Conservation (phyloP, 2,888 invertebrate genomes). For the Atethmia centrago region DNA sequence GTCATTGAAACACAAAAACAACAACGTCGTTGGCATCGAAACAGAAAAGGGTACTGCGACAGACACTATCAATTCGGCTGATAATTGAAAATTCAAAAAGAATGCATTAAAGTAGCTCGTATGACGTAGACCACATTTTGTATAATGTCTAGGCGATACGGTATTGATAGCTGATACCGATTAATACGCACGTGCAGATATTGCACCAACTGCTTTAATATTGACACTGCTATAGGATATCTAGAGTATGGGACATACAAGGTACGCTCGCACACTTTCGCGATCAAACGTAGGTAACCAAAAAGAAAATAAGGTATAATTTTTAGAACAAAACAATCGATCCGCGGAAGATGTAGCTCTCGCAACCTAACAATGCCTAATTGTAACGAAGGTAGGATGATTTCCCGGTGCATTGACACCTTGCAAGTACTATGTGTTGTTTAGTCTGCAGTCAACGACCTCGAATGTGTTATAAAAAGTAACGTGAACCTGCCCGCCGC, state of each 20-base stretch:
- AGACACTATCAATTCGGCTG: constrained; percentile 17
- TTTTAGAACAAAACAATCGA: constrained; percentile 38
- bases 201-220: constrained; percentile 34
- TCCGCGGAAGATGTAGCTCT: constrained; percentile 39
- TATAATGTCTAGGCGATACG: constrained; percentile 7
- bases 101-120: constrained; percentile 17
- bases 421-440: constrained; percentile 73
- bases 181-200: constrained; percentile 40
- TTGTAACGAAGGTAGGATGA: constrained; percentile 68
- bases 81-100: constrained; percentile 24
- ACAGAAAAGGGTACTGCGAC: constrained; percentile 17
- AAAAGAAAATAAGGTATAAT: constrained; percentile 30
- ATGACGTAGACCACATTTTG: constrained; percentile 33
- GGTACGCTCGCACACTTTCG: constrained; percentile 7
- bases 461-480: constrained; percentile 82
- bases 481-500: constrained; percentile 82
- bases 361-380: constrained; percentile 55
- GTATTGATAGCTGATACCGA: constrained; percentile 19
- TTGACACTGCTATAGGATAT: constrained; percentile 19
- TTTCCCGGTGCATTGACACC: constrained; percentile 80
- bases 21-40: constrained; percentile 14
- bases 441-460: constrained; percentile 84
- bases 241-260: constrained; percentile 19
- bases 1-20: constrained; percentile 16
- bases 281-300: constrained; percentile 20